Evolutionary conservation across 1,140 invertebrate species (phyloP).

Genomic region (Drosophila sulfurigaster): DNA sequence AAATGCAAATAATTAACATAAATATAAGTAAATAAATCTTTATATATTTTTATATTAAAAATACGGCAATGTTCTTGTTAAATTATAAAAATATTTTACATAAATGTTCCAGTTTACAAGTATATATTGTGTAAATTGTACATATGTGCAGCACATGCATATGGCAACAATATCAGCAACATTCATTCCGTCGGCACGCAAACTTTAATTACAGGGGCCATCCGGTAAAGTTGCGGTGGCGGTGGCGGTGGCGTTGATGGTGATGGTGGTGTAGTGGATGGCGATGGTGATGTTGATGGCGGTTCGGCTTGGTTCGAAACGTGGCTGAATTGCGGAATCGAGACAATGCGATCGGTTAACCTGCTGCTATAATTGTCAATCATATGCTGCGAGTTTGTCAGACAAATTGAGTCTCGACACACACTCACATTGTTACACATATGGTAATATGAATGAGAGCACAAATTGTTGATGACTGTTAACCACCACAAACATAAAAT

Average conservation of each 20-base stretch:
- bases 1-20: no score
- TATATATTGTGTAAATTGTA: no score
- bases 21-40: no score
- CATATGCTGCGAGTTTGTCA: conserved; percentile 60
- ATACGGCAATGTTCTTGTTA: no score
- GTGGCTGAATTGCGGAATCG: conserved; percentile 30
- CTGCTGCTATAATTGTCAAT: conserved; percentile 61
- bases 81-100: no score
- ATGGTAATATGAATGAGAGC: neutral
- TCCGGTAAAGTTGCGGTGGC: conserved; percentile 58
- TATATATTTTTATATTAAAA: no score
- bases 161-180: conserved; percentile 13
- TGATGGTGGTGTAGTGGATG: neutral
- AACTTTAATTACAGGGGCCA: conserved; percentile 36
- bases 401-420: conserved; percentile 15
- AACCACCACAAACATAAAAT: neutral
- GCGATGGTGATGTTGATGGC: neutral
- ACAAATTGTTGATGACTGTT: neutral
- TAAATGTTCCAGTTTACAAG: no score
- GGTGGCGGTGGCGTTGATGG: neutral
- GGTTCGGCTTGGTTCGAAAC: neutral
- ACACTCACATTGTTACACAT: neutral
- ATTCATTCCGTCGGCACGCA: conserved; percentile 16
- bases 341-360: conserved; percentile 36
- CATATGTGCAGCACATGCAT: neutral